Evolutionary conservation across 2,113 vertebrate genomes (phyloP), one percentile per base, ranked within the genome.

Genomic region (Siphamia tubifer): DNA sequence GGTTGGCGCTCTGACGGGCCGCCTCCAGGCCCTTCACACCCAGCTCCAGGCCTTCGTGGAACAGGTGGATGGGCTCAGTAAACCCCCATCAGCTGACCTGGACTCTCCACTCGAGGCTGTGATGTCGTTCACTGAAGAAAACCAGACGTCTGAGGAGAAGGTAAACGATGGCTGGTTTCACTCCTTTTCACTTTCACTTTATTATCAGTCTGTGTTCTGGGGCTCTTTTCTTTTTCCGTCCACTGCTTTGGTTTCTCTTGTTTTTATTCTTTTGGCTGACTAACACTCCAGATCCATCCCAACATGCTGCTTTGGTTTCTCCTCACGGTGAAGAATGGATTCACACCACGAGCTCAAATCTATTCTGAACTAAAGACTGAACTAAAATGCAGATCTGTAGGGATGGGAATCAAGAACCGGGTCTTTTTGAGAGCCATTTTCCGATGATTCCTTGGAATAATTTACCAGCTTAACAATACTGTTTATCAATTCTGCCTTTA

Each of bases 11-110:
- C 91, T 99, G 79, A 92, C 95, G 74, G 92, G 95, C 79, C 84
- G 96, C 42, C 94, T 99, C 35, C 91, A 94, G 1, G 85, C 92
- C 51, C 90, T 99, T 1, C 96, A 98, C 81, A 89, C 91, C 58
- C 96, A 99, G 77, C 90, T 99, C 24, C 93, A 94, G 57, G 85
- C 90, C 80, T 96, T 99, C 17, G 86, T 93, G 8, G 94, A 95
- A 79, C 94, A 85, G 75, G 93, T 96, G 0, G 96, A 98, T 31
- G 20, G 55, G 25, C 85, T 96, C 0, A 91, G 89, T 0, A 49
- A 91, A 5, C 21, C 85, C 2, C 27, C 72, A 2, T 44, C 75
- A 58, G 80, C 93, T 82, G 82, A 93, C 90, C 94, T 90, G 80
- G 94, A 94, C 68, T 38, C 61, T 42, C 86, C 87, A 53, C 65